phyloP scores from a whole-genome alignment of 2,113 vertebrate genomes.

The Climacteris rufus region DNA sequence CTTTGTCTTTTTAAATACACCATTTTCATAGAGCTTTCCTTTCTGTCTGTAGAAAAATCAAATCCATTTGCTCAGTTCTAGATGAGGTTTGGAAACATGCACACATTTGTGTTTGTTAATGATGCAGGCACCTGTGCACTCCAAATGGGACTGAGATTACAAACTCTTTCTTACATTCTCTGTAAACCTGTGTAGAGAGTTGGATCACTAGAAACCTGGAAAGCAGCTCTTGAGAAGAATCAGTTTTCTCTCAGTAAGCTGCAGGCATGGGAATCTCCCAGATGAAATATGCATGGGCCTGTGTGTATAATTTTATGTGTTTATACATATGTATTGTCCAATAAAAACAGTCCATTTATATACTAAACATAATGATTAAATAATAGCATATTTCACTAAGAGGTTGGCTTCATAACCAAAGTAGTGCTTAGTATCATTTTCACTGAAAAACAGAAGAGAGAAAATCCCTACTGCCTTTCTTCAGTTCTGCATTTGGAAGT shows the following conservation, averaged over 20 bases:
- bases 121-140: not conserved
- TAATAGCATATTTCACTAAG: conserved; percentile 26
- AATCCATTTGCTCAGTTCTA: not conserved
- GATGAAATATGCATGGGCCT: not conserved
- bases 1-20: not conserved
- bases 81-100: not conserved
- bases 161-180: not conserved
- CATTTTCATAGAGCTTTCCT: not conserved
- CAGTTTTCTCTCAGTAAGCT: not conserved
- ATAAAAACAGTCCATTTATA: conserved; percentile 30
- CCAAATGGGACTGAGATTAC: not conserved
- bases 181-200: not conserved
- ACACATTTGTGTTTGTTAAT: not conserved
- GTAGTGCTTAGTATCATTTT: not conserved
- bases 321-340: conserved; percentile 14
- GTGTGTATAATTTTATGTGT: conserved; percentile 9
- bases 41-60: not conserved
- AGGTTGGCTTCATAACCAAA: not conserved
- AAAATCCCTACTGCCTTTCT: not conserved
- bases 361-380: conserved; percentile 23
- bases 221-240: not conserved
- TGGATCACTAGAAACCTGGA: not conserved
- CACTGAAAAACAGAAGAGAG: not conserved
- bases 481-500: not conserved
- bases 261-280: conserved; percentile 24